Conservation (phyloP, 2,113 vertebrate species). For the Phainopepla nitens region DNA sequence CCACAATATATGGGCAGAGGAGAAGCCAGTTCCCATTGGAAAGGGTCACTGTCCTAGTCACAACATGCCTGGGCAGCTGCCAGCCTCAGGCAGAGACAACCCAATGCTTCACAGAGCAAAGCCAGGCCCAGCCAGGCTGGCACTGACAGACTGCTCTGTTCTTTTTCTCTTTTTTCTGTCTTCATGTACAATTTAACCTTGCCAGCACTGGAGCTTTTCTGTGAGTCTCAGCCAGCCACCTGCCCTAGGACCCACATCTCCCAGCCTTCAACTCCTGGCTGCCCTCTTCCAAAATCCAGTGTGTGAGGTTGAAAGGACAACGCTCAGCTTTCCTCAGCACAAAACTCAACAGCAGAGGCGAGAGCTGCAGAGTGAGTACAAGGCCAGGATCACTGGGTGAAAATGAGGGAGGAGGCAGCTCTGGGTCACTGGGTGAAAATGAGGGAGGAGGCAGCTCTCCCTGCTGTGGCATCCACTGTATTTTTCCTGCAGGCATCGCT, state of each 20-base stretch:
- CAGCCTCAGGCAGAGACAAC: not conserved
- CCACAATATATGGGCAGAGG: not conserved
- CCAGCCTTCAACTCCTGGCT: not conserved
- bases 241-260: not conserved
- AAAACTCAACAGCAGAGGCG: not conserved
- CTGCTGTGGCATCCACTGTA: not conserved
- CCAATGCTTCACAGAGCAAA: not conserved
- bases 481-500: not conserved
- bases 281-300: constrained; percentile 27
- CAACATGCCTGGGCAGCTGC: not conserved
- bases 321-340: not conserved
- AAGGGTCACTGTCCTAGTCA: not conserved
- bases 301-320: constrained; percentile 14
- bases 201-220: constrained; percentile 24
- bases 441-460: not conserved
- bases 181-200: not conserved
- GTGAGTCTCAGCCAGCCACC: not conserved
- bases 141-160: not conserved
- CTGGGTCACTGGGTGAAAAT: not conserved
- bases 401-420: not conserved
- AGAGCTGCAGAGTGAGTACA: constrained; percentile 33
- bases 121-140: not conserved
- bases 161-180: not conserved
- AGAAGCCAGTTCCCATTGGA: not conserved
- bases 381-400: fast-evolving